phyloP scores from a whole-genome alignment of 2,113 vertebrate genomes.

The Microcebus tavaratra region DNA sequence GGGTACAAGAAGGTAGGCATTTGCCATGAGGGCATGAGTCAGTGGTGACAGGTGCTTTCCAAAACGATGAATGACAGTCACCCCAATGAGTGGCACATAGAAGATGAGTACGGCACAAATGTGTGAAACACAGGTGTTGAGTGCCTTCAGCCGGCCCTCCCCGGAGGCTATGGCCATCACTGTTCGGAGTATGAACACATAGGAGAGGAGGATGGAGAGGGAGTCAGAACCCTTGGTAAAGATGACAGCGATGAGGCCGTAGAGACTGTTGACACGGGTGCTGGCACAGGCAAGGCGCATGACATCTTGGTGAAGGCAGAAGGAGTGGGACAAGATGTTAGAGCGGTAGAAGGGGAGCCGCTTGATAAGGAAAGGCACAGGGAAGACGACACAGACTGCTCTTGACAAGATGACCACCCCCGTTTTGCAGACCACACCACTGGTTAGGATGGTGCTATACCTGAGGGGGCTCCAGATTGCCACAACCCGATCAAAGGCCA shows the following conservation, averaged over 20 bases:
- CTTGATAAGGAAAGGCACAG: slow-evolving; percentile 70
- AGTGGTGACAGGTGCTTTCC: slow-evolving; percentile 64
- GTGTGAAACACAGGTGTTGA: slow-evolving; percentile 74
- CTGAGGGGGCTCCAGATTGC: slow-evolving; percentile 70
- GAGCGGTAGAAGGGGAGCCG: slow-evolving; percentile 62
- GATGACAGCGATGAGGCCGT: slow-evolving; percentile 69
- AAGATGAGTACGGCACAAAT: slow-evolving; percentile 71
- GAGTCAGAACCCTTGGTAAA: slow-evolving; percentile 72
- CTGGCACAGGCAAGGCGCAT: slow-evolving; percentile 69
- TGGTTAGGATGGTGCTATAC: slow-evolving; percentile 60
- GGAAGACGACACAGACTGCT: slow-evolving; percentile 62
- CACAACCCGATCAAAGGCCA: slow-evolving; percentile 67
- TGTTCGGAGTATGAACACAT: slow-evolving; percentile 54
- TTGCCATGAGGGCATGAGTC: slow-evolving; percentile 58
- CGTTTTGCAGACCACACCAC: slow-evolving; percentile 35
- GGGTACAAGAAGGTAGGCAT: slow-evolving; percentile 68
- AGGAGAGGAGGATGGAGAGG: slow-evolving; percentile 69
- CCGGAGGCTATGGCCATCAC: slow-evolving; percentile 65
- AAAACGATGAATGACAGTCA: slow-evolving; percentile 67
- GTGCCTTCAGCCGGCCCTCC: slow-evolving; percentile 52
- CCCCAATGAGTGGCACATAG: slow-evolving; percentile 59
- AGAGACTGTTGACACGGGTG: slow-evolving; percentile 64
- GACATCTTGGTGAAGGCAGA: slow-evolving; percentile 74
- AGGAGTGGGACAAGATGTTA: slow-evolving; percentile 66
- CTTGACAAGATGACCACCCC: slow-evolving; percentile 49